Conservation (phyloP, 2,797 vertebrate species). For the Halcyon badia region DNA sequence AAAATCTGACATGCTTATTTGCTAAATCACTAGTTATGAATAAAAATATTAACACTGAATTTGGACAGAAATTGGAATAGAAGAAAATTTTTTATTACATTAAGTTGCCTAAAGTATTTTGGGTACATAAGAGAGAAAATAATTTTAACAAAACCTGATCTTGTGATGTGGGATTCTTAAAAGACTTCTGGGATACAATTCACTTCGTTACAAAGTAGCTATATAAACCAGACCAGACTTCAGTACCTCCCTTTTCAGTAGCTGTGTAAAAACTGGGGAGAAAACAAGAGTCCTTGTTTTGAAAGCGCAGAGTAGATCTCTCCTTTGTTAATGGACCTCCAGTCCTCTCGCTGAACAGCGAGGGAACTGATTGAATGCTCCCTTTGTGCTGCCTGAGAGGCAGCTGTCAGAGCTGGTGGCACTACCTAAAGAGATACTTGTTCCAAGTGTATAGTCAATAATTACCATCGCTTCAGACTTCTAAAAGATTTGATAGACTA, state of each 20-base stretch:
- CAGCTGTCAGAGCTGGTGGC: conserved; percentile 33
- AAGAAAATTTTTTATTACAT: not conserved
- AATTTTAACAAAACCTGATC: not conserved
- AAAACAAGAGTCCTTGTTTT: conserved; percentile 36
- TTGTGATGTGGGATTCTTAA: not conserved
- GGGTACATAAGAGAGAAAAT: not conserved
- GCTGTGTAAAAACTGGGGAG: not conserved
- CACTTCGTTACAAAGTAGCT: not conserved
- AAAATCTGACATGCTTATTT: not conserved
- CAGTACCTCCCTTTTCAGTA: not conserved
- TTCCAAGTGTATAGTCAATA: not conserved
- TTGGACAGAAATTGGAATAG: not conserved
- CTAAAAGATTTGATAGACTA: not conserved
- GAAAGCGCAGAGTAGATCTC: not conserved
- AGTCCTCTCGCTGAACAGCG: not conserved
- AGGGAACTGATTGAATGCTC: conserved; percentile 1
- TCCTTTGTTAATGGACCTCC: conserved; percentile 21
- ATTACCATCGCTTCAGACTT: not conserved
- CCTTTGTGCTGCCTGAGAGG: conserved; percentile 27
- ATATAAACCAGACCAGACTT: not conserved
- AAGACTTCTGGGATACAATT: not conserved
- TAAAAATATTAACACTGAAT: not conserved
- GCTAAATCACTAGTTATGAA: not conserved
- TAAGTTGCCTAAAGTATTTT: not conserved
- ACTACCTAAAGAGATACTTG: not conserved